Conservation (phyloP, 2,797 vertebrate species). For the Nannoperca obscura region DNA sequence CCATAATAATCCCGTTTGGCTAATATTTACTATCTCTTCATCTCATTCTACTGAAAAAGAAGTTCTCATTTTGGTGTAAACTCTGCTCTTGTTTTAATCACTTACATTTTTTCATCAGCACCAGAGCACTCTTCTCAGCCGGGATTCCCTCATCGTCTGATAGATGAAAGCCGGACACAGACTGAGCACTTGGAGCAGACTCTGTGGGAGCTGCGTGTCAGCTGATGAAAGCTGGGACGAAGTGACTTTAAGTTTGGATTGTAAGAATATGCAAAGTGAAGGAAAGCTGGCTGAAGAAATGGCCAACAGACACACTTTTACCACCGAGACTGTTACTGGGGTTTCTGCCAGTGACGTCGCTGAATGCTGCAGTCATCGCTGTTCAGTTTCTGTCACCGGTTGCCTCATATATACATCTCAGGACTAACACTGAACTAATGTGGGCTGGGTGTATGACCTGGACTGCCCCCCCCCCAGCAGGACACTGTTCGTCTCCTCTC, state of each 20-base stretch:
- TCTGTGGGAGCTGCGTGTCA: not conserved
- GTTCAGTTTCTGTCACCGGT: conserved; percentile 44
- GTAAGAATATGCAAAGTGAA: conserved; percentile 14
- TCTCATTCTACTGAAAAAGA: conserved; percentile 22
- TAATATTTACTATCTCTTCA: conserved; percentile 34
- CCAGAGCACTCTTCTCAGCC: conserved; percentile 83
- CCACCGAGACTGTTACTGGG: conserved; percentile 19
- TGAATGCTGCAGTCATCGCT: conserved; percentile 68
- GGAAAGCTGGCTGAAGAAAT: conserved; percentile 41
- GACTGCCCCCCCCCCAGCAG: conserved; percentile 31
- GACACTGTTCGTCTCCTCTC: conserved; percentile 21
- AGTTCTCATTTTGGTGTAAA: not conserved
- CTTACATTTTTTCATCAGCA: conserved; percentile 18
- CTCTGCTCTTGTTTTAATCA: conserved; percentile 25
- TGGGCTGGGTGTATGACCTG: conserved; percentile 44
- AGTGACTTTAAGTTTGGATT: not conserved
- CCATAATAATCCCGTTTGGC: conserved; percentile 59
- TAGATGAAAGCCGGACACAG: conserved; percentile 11
- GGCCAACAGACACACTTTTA: conserved; percentile 33
- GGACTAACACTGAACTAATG: conserved; percentile 60
- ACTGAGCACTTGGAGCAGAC: not conserved
- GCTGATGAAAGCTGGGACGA: conserved; percentile 10
- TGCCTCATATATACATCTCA: conserved; percentile 36
- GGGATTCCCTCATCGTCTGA: conserved; percentile 86
- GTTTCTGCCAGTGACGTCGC: conserved; percentile 52